phyloP scores from a whole-genome alignment of 2,113 vertebrate species.

The Danionella cerebrum region DNA sequence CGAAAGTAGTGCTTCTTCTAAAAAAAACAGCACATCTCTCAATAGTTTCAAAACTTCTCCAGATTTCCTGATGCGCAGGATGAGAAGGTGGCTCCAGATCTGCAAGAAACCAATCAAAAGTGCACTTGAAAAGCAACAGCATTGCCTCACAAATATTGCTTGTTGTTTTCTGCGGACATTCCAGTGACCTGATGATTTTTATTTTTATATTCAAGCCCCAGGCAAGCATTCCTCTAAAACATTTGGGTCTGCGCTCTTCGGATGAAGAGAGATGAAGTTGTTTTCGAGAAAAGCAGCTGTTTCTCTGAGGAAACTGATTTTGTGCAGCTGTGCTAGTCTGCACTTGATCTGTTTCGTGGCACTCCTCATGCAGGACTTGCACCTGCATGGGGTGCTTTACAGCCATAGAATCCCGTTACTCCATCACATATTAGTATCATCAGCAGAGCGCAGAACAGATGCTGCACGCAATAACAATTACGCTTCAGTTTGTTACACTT shows the following conservation, averaged over 20 bases:
- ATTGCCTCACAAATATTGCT: constrained; percentile 49
- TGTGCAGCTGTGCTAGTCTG: not conserved
- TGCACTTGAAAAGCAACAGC: constrained; percentile 55
- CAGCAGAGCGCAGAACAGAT: constrained; percentile 19
- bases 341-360: constrained; percentile 1
- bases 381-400: constrained; percentile 10
- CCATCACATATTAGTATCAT: constrained; percentile 21
- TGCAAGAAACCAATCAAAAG: constrained; percentile 45
- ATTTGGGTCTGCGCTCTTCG: not conserved
- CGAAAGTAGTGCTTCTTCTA: not conserved
- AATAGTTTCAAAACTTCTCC: not conserved
- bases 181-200: constrained; percentile 39
- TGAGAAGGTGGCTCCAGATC: not conserved
- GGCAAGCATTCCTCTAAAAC: not conserved
- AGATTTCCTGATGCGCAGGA: not conserved
- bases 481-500: constrained; percentile 21
- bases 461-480: constrained; percentile 18
- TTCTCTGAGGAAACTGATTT: not conserved
- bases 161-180: constrained; percentile 41
- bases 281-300: not conserved
- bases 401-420: not conserved
- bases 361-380: constrained; percentile 1
- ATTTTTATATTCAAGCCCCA: not conserved
- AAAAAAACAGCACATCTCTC: not conserved
- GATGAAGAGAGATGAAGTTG: not conserved